Percentiles rank a stretch among this genome's conserved stretches.
These are phyloP conservation scores for Stictocephala bisonia DNA, from an alignment of 2,888 invertebrate genomes.

Conservation along the genomic window DNA sequence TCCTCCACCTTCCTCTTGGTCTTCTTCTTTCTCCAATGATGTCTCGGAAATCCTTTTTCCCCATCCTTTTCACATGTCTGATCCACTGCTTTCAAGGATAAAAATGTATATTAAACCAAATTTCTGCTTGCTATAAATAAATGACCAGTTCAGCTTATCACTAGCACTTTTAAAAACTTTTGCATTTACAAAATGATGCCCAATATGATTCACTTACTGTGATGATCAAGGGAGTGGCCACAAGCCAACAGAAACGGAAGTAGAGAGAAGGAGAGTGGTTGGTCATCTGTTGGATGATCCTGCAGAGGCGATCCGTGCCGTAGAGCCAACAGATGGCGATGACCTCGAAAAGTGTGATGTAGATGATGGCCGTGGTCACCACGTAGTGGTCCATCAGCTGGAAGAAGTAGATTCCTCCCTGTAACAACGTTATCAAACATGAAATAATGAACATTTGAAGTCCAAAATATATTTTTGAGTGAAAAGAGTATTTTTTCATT, in stretches of 20 bases:
- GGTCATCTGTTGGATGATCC: constrained; percentile 91
- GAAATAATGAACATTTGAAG: neutral
- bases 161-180: too few species aligned
- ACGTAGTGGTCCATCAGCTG: constrained; percentile 94
- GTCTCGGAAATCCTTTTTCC: too few species aligned
- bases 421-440: constrained; percentile 57
- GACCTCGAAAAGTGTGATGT: constrained; percentile 93
- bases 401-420: constrained; percentile 92
- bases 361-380: constrained; percentile 91
- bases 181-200: neutral
- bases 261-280: constrained; percentile 83
- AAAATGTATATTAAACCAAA: too few species aligned
- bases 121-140: too few species aligned
- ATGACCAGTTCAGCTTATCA: neutral
- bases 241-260: constrained; percentile 87
- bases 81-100: too few species aligned
- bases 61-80: too few species aligned
- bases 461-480: neutral
- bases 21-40: too few species aligned
- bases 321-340: constrained; percentile 94
- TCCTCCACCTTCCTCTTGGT: too few species aligned
- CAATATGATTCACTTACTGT: constrained; percentile 66
- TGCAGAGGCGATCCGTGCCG: constrained; percentile 81
- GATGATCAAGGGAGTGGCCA: constrained; percentile 83
- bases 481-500: too few species aligned